These are phyloP conservation scores for Thecophora atra DNA, from an alignment of 2,888 invertebrate genomes.

Conservation along the genomic window DNA sequence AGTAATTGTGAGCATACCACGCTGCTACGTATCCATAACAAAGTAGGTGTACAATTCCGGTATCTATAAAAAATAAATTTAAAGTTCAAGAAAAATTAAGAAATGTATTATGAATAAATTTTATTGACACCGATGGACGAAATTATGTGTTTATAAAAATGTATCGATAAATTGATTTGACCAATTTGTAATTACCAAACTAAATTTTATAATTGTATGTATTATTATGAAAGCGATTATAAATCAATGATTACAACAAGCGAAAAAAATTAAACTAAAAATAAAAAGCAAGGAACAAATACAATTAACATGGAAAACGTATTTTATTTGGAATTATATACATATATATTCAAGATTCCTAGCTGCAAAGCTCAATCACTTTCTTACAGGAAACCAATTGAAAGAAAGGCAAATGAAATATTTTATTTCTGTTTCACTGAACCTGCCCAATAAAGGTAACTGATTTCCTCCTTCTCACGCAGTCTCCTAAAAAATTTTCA, in stretches of 20 bases:
- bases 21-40: slow-evolving; percentile 29
- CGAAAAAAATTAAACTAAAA: slow-evolving; percentile 20
- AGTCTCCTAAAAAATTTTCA: too few relatives aligned
- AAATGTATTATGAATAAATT: slow-evolving; percentile 39
- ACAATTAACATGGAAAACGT: too few relatives aligned
- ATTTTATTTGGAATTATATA: too few relatives aligned
- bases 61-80: slow-evolving; percentile 27
- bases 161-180: slow-evolving; percentile 35
- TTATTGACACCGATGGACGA: slow-evolving; percentile 44
- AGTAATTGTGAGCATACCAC: slow-evolving; percentile 39
- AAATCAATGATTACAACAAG: slow-evolving; percentile 12
- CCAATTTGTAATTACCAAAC: slow-evolving; percentile 40
- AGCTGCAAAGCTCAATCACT: too few relatives aligned
- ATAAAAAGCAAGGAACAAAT: slow-evolving; percentile 15
- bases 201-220: slow-evolving; percentile 30
- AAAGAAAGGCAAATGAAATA: too few relatives aligned
- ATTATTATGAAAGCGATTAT: slow-evolving; percentile 13
- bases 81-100: slow-evolving; percentile 16
- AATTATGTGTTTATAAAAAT: slow-evolving; percentile 39
- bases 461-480: too few relatives aligned
- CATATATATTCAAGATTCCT: too few relatives aligned
- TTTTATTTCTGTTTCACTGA: too few relatives aligned
- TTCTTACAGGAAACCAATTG: too few relatives aligned
- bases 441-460: too few relatives aligned
- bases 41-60: slow-evolving; percentile 27